Percentiles rank a stretch among this genome's conserved stretches.
These are phyloP conservation scores for Platanista minor DNA, from an alignment of 2,113 vertebrate species.

Conservation along the genomic window DNA sequence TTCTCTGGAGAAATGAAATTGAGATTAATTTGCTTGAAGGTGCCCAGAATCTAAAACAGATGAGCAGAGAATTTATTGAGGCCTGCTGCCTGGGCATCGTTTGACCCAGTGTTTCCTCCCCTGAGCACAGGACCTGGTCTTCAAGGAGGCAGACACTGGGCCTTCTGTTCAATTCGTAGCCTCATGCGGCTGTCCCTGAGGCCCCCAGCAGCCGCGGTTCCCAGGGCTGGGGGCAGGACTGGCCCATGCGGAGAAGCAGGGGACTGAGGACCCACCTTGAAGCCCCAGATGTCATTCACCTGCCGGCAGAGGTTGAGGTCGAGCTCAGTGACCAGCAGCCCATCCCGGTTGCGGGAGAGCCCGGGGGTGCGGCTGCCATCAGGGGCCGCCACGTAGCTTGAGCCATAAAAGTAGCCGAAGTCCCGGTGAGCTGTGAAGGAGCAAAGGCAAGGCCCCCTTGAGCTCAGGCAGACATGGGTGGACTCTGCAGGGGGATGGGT, in stretches of 20 bases:
- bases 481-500: not conserved
- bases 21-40: slow-evolving; percentile 58
- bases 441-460: not conserved
- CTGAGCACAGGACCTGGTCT: not conserved
- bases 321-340: slow-evolving; percentile 91
- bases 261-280: slow-evolving; percentile 85
- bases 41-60: slow-evolving; percentile 46
- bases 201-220: fast-evolving
- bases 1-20: slow-evolving; percentile 51
- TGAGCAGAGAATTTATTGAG: not conserved
- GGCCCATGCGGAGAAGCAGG: not conserved
- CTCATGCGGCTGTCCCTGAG: fast-evolving
- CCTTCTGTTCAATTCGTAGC: not conserved
- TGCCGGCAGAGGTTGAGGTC: slow-evolving; percentile 95
- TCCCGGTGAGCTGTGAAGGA: slow-evolving; percentile 88
- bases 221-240: not conserved
- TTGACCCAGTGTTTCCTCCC: not conserved
- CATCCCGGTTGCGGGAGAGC: slow-evolving; percentile 89
- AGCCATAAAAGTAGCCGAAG: slow-evolving; percentile 95
- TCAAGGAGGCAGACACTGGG: not conserved
- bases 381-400: slow-evolving; percentile 92
- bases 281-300: slow-evolving; percentile 93
- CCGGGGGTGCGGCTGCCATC: slow-evolving; percentile 92
- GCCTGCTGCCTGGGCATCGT: not conserved
- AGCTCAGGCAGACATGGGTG: not conserved